Percentiles rank a stretch among this genome's conserved stretches.
These are phyloP conservation scores for Spilarctia lutea DNA, from an alignment of 2,888 invertebrate genomes.

Conservation along the genomic window DNA sequence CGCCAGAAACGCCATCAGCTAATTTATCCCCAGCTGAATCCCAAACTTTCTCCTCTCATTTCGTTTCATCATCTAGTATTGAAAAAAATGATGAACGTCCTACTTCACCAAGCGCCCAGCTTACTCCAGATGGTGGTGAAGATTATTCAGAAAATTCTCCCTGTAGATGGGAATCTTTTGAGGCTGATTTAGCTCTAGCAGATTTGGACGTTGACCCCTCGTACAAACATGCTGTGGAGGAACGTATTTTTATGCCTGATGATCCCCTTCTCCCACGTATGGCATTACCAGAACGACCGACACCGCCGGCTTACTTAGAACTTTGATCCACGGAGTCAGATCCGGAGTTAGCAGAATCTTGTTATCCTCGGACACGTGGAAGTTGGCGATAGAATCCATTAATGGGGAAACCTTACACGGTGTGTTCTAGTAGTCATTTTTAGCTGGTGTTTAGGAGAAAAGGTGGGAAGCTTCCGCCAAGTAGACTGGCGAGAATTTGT, in stretches of 20 bases:
- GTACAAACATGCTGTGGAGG: slow-evolving; percentile 88
- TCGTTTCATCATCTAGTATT: slow-evolving; percentile 84
- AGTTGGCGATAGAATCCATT: slow-evolving; percentile 64
- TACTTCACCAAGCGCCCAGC: slow-evolving; percentile 86
- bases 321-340: slow-evolving; percentile 84
- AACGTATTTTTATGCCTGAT: slow-evolving; percentile 87
- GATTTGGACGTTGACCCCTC: slow-evolving; percentile 88
- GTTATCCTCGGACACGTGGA: slow-evolving; percentile 68
- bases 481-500: slow-evolving; percentile 72
- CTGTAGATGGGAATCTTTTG: slow-evolving; percentile 88
- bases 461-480: slow-evolving; percentile 66
- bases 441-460: slow-evolving; percentile 65
- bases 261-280: slow-evolving; percentile 85
- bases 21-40: slow-evolving; percentile 87
- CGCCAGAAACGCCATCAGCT: slow-evolving; percentile 90
- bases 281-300: slow-evolving; percentile 85
- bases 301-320: slow-evolving; percentile 85
- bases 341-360: slow-evolving; percentile 75
- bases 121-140: slow-evolving; percentile 86
- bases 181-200: slow-evolving; percentile 87
- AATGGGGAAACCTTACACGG: slow-evolving; percentile 47
- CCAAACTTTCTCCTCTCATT: slow-evolving; percentile 88
- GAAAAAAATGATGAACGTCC: slow-evolving; percentile 79
- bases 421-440: slow-evolving; percentile 66
- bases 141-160: slow-evolving; percentile 79